phyloP scores from a whole-genome alignment of 2,113 vertebrate species.

The Platysternon megacephalum region DNA sequence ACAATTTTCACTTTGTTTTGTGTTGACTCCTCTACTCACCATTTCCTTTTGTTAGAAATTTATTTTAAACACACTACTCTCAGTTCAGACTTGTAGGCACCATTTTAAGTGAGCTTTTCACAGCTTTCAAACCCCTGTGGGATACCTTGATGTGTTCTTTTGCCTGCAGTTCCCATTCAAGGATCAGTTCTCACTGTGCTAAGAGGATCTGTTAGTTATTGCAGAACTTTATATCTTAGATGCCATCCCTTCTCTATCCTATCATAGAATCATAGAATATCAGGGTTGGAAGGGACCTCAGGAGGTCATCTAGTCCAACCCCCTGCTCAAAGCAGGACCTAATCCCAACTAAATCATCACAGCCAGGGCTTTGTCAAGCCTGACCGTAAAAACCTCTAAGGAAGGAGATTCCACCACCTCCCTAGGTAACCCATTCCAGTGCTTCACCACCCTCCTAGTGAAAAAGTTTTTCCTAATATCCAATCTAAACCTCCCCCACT shows the following conservation, averaged over 20 bases:
- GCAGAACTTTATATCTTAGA: neutral
- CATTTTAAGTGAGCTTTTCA: neutral
- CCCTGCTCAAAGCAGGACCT: no score
- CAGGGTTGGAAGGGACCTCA: no score
- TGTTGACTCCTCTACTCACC: neutral
- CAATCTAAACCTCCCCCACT: no score
- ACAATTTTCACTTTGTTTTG: neutral
- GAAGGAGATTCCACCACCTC: no score
- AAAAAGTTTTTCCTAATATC: no score
- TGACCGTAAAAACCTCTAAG: no score
- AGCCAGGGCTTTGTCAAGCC: no score
- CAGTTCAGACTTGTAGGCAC: neutral
- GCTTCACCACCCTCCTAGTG: no score
- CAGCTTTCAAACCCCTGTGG: neutral
- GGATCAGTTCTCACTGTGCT: neutral
- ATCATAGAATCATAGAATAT: no score
- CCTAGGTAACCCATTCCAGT: no score
- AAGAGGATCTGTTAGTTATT: neutral
- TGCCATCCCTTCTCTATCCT: neutral
- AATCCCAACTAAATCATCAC: no score
- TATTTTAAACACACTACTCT: neutral
- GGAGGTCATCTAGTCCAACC: no score
- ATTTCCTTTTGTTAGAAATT: neutral
- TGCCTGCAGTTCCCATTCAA: neutral
- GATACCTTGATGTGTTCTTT: neutral